Percentiles rank a stretch among this genome's conserved stretches.
phyloP scores from a whole-genome alignment of 2,888 invertebrate genomes.

The Pachycephus smyrnensis region DNA sequence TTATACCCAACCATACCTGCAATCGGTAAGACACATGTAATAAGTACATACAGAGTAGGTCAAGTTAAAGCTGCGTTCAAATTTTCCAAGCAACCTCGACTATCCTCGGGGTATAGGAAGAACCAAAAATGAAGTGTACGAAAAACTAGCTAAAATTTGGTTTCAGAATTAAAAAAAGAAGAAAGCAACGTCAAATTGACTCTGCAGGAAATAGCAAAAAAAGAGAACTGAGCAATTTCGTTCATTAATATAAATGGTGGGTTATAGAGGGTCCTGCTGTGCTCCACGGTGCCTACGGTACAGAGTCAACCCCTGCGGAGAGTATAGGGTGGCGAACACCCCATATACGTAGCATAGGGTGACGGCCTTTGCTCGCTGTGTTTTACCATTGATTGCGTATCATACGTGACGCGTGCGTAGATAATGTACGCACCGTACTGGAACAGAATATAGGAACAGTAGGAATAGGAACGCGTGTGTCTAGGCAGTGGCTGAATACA shows the following conservation, averaged over 20 bases:
- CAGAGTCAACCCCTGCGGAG: constrained; percentile 17
- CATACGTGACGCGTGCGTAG: constrained; percentile 46
- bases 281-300: neutral
- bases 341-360: neutral
- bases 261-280: constrained; percentile 26
- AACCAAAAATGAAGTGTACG: neutral
- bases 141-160: neutral
- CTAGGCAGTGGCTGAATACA: neutral
- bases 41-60: neutral
- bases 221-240: constrained; percentile 28
- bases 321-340: neutral
- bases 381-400: constrained; percentile 52
- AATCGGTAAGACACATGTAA: neutral
- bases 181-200: neutral
- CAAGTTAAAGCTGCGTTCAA: neutral
- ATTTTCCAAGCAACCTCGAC: neutral
- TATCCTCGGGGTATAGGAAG: neutral
- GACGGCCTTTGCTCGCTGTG: constrained; percentile 18
- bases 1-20: neutral
- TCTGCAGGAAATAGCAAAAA: neutral
- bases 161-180: neutral
- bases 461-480: neutral
- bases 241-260: constrained; percentile 50
- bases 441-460: constrained; percentile 9
- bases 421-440: constrained; percentile 37